Percentiles rank a stretch among this genome's conserved stretches.
These are phyloP conservation scores for Turdus rufiventris DNA, from an alignment of 2,113 vertebrate species.

Conservation along the genomic window DNA sequence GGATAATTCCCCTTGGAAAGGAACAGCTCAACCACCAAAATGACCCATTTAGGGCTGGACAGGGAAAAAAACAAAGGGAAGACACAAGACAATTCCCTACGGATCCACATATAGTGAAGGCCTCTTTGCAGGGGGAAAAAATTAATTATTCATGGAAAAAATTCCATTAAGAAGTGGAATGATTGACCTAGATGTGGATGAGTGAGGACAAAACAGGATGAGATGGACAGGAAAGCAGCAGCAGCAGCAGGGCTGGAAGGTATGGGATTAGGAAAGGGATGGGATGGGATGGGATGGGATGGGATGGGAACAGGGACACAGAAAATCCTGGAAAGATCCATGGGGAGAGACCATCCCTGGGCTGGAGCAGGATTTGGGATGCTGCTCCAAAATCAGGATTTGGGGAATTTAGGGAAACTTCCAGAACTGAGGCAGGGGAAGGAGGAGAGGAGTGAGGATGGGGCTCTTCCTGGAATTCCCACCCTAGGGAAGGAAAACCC, in stretches of 20 bases:
- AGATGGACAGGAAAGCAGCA: background rate
- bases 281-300: background rate
- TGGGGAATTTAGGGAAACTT: background rate
- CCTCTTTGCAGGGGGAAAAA: background rate
- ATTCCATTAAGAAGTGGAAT: conserved; percentile 5
- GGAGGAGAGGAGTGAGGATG: background rate
- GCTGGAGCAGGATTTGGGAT: background rate
- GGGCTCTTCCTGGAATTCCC: background rate
- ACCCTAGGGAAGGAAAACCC: background rate
- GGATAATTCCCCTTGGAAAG: background rate
- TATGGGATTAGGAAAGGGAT: background rate
- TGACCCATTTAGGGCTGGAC: background rate
- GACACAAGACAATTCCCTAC: background rate
- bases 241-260: background rate
- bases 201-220: background rate
- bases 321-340: rapidly evolving
- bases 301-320: background rate
- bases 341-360: background rate
- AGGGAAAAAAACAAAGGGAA: background rate
- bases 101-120: background rate
- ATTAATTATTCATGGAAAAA: background rate
- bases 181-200: background rate
- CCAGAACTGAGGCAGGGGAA: background rate
- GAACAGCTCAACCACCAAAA: background rate
- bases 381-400: background rate